Base-by-base conservation (phyloP, 2,113 vertebrate genomes). In the Turdus rufiventris region DNA sequence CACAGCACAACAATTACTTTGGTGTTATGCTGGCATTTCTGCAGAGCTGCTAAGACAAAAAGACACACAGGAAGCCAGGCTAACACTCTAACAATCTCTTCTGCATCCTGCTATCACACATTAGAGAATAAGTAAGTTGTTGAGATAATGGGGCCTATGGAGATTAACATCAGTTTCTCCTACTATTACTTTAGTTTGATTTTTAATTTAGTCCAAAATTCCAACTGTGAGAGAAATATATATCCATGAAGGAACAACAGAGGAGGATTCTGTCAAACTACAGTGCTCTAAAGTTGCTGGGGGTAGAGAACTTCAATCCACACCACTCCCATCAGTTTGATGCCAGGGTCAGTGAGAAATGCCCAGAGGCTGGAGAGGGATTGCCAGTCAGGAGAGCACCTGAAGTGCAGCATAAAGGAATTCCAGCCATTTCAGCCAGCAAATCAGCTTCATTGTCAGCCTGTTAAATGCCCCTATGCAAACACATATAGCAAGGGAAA, bases 1-100 rank as follows among this genome's bases (percentile, higher is more conserved):
- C 51, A 90, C 58, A 90, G 85, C 51, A 62, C 54, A 95, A 90
- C 92, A 95, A 90, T 85, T 85, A 86, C 54, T 80, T 94, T 66
- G 82, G 77, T 88, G 67, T 89, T 82, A 50, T 11, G 29, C 5
- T 85, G 67, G 62, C 31, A 47, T 94, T 94, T 92, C 81, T 96
- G 81, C 77, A 51, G 48, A 91, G 74, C 50, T 73, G 58, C 54
- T 76, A 43, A 74, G 31, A 68, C 42, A 1, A 63, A 88, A 95
- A 80, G 67, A 74, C 51, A 84, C 48, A 33, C 28, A 45, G 66
- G 81, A 91, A 83, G 47, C 43, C 82, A 85, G 50, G 33, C 42
- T 75, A 85, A 61, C 38, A 43, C 81, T 70, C 6, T 56, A 91
- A 77, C 50, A 94, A 91, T 62, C 58, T 91, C 31, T 79, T 47